These are phyloP conservation scores for Electrona antarctica DNA, from an alignment of 2,113 vertebrate species.

Conservation along the genomic window DNA sequence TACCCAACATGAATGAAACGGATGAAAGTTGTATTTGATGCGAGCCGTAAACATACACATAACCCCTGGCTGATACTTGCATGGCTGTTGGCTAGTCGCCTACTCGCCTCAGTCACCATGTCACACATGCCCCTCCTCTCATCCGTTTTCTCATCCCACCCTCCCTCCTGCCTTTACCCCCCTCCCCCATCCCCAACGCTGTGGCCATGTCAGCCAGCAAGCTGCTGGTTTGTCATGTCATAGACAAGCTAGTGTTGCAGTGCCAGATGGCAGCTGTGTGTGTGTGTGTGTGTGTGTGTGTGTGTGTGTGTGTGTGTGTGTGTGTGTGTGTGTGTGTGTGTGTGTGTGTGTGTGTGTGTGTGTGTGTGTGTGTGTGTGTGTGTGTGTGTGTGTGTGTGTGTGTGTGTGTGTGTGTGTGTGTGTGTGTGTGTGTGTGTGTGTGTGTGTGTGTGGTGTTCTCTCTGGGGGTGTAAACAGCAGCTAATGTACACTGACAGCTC, in stretches of 20 bases:
- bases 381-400: conserved; percentile 27
- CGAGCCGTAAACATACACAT: conserved; percentile 13
- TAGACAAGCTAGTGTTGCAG: conserved; percentile 77
- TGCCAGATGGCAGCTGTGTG: conserved; percentile 73
- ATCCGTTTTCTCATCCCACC: not conserved
- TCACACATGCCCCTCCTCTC: conserved; percentile 52
- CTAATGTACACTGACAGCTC: conserved; percentile 98
- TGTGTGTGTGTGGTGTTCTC: conserved; percentile 72
- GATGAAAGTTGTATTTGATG: too few species aligned
- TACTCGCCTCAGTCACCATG: conserved; percentile 68
- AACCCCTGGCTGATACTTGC: conserved; percentile 52
- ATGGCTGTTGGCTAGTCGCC: conserved; percentile 68
- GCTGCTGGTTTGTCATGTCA: conserved; percentile 78
- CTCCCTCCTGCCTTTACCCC: conserved; percentile 1
- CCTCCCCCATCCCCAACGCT: conserved; percentile 63
- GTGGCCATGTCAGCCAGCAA: conserved; percentile 78
- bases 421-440: conserved; percentile 46
- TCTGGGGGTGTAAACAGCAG: conserved; percentile 93
- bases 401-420: conserved; percentile 58
- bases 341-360: conserved; percentile 58
- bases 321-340: conserved; percentile 27
- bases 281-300: conserved; percentile 58
- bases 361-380: conserved; percentile 46
- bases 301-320: conserved; percentile 46
- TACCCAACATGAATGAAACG: too few species aligned